phyloP scores from a whole-genome alignment of 1,140 invertebrate species.

The Neodiprion fabricii region DNA sequence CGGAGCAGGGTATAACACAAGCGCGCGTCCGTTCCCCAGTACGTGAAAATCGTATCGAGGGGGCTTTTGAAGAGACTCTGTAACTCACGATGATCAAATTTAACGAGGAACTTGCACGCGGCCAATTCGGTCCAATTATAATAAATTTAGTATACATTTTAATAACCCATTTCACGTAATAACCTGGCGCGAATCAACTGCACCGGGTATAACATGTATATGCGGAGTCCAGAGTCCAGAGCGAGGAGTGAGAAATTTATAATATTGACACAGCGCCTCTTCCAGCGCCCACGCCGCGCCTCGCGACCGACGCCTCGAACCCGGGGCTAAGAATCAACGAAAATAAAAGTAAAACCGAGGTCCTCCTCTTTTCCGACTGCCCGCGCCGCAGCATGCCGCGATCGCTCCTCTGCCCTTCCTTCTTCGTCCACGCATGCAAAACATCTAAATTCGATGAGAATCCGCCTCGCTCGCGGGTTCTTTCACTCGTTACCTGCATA shows the following conservation, averaged over 20 bases:
- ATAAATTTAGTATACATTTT: slow-evolving; percentile 9
- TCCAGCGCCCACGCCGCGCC: slow-evolving; percentile 23
- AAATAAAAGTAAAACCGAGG: slow-evolving; percentile 12
- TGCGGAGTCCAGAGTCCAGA: slow-evolving; percentile 18
- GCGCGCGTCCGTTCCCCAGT: not conserved
- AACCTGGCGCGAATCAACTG: not conserved
- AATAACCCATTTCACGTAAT: slow-evolving; percentile 15
- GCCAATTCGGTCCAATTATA: slow-evolving; percentile 10
- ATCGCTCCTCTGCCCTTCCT: not conserved
- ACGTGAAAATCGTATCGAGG: not conserved
- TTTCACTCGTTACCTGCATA: not conserved
- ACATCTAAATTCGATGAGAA: slow-evolving; percentile 35
- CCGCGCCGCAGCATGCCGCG: no score
- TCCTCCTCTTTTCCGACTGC: not conserved
- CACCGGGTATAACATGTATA: no score
- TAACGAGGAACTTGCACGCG: not conserved
- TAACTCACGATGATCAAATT: not conserved
- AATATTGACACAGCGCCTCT: slow-evolving; percentile 32
- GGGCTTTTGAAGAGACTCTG: not conserved
- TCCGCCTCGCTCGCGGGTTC: not conserved
- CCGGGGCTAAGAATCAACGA: slow-evolving; percentile 11
- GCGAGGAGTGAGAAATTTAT: slow-evolving; percentile 34
- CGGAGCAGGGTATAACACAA: not conserved
- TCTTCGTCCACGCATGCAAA: slow-evolving; percentile 19
- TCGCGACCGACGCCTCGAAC: not conserved